A percentile compares a stretch with the other conserved stretches of the same genome.
phyloP scores from a whole-genome alignment of 2,888 invertebrate species.

The Falcaria lacertinaria region DNA sequence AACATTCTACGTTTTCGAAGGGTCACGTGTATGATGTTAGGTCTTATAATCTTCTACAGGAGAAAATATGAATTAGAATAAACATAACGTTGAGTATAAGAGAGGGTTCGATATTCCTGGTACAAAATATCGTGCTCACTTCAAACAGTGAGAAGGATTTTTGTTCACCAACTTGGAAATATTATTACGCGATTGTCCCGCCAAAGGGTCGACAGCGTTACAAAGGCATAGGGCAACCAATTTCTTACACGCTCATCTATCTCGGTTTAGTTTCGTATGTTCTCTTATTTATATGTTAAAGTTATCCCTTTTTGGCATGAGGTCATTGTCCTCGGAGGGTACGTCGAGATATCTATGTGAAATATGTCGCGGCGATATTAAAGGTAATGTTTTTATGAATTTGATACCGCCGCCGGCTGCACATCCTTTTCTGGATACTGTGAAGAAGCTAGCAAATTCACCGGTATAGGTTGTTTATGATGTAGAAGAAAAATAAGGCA shows the following conservation, averaged over 20 bases:
- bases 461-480: too few relatives aligned
- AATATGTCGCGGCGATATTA: slow-evolving; percentile 37
- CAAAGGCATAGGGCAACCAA: slow-evolving; percentile 48
- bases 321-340: slow-evolving; percentile 40
- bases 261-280: slow-evolving; percentile 44
- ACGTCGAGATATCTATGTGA: slow-evolving; percentile 31
- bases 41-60: too few relatives aligned
- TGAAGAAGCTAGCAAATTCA: neutral
- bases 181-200: slow-evolving; percentile 61
- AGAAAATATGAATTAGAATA: too few relatives aligned
- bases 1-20: too few relatives aligned
- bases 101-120: slow-evolving; percentile 36
- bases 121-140: slow-evolving; percentile 44
- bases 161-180: slow-evolving; percentile 68
- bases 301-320: slow-evolving; percentile 39
- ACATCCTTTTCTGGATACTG: slow-evolving; percentile 7
- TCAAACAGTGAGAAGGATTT: slow-evolving; percentile 46
- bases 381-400: slow-evolving; percentile 50
- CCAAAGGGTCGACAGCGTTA: slow-evolving; percentile 43
- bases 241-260: slow-evolving; percentile 48
- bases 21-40: too few relatives aligned
- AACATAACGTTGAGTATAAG: too few relatives aligned
- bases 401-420: slow-evolving; percentile 31
- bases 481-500: too few relatives aligned
- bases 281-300: slow-evolving; percentile 54